Percentiles rank a stretch among this genome's conserved stretches.
Evolutionary conservation across 2,888 invertebrate species (phyloP).

Genomic region (Parascotia fuliginaria): DNA sequence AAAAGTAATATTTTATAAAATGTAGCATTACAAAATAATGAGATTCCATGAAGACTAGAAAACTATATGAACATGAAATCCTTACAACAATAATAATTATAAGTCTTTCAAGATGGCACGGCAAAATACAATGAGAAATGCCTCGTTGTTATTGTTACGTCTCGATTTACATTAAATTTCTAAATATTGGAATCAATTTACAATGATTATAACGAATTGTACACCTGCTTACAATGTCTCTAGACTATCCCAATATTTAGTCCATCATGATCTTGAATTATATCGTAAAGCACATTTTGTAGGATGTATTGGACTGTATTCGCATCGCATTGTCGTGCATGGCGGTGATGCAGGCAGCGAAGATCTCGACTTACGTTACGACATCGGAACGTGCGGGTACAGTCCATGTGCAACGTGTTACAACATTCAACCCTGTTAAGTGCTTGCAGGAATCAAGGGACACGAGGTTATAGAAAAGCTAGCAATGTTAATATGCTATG

Average conservation of each 20-base stretch:
- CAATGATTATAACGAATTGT: slow-evolving; percentile 80
- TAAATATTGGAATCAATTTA: slow-evolving; percentile 83
- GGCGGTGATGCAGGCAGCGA: slow-evolving; percentile 39
- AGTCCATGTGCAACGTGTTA: slow-evolving; percentile 75
- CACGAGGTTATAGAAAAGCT: slow-evolving; percentile 78
- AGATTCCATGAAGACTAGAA: slow-evolving; percentile 84
- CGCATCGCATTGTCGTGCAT: slow-evolving; percentile 39
- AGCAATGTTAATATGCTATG: slow-evolving; percentile 71
- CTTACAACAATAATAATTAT: slow-evolving; percentile 80
- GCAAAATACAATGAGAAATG: slow-evolving; percentile 82
- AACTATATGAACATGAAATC: slow-evolving; percentile 85
- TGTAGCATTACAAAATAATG: slow-evolving; percentile 77
- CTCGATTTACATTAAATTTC: slow-evolving; percentile 69
- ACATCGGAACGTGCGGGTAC: slow-evolving; percentile 57
- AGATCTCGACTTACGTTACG: slow-evolving; percentile 31
- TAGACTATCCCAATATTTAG: slow-evolving; percentile 80
- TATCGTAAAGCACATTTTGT: slow-evolving; percentile 66
- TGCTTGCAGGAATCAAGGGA: slow-evolving; percentile 81
- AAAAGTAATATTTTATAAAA: slow-evolving; percentile 68
- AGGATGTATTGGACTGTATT: slow-evolving; percentile 63
- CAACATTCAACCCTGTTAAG: slow-evolving; percentile 80
- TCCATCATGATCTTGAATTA: slow-evolving; percentile 68
- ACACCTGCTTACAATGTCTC: slow-evolving; percentile 77
- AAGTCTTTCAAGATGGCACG: slow-evolving; percentile 84
- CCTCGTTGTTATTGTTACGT: slow-evolving; percentile 72